phyloP scores from a whole-genome alignment of 2,888 invertebrate species.

The Heliconius ethilla region DNA sequence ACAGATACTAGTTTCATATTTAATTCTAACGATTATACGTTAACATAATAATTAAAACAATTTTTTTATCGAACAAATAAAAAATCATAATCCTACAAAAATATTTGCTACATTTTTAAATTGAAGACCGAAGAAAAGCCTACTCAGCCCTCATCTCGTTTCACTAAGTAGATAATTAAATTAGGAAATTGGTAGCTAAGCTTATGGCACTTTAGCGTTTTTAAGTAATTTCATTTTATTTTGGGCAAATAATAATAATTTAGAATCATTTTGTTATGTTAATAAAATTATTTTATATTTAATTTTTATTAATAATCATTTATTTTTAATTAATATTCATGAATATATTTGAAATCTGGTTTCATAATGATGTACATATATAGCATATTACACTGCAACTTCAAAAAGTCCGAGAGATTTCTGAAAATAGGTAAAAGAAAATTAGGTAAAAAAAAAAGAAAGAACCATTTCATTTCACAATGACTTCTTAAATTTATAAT shows the following conservation, averaged over 20 bases:
- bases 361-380: too few relatives aligned
- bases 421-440: not conserved
- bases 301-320: not conserved
- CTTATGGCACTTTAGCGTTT: slow-evolving; percentile 4
- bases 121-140: not conserved
- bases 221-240: not conserved
- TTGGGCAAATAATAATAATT: not conserved
- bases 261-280: not conserved
- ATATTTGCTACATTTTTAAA: not conserved
- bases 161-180: slow-evolving; percentile 17
- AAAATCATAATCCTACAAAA: not conserved
- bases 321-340: too few relatives aligned
- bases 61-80: not conserved
- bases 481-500: slow-evolving; percentile 4
- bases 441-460: not conserved
- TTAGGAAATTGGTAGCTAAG: slow-evolving; percentile 9
- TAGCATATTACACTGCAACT: too few relatives aligned
- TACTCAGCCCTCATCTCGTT: slow-evolving; percentile 3
- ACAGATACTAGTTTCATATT: too few relatives aligned
- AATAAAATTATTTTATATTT: not conserved
- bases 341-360: too few relatives aligned
- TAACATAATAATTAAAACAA: not conserved
- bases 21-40: too few relatives aligned
- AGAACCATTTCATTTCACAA: not conserved
- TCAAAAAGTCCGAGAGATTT: not conserved